phyloP scores from a whole-genome alignment of 2,113 vertebrate species.

The Mus spicilegus region DNA sequence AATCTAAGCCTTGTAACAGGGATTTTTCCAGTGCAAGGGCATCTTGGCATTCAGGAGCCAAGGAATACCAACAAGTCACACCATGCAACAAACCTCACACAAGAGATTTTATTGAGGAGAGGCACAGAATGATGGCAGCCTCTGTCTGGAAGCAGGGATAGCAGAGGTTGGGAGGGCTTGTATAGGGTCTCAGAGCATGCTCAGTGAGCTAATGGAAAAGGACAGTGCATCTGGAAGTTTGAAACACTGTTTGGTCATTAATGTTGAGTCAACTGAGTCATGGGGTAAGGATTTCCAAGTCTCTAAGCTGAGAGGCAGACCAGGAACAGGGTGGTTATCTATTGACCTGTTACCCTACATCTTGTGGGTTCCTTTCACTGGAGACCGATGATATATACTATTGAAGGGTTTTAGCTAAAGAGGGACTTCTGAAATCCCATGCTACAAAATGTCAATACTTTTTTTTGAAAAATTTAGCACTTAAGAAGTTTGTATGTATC shows the following conservation, averaged over 20 bases:
- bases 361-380: neutral
- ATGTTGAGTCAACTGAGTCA: neutral
- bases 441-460: neutral
- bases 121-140: neutral
- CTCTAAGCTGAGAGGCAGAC: neutral
- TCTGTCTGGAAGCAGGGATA: neutral
- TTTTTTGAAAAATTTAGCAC: neutral
- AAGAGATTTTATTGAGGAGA: neutral
- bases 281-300: neutral
- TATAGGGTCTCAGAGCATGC: neutral
- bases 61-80: neutral
- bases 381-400: neutral
- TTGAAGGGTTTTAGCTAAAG: neutral
- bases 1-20: neutral
- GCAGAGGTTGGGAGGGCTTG: neutral
- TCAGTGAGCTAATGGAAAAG: neutral
- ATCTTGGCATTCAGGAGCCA: too few species aligned
- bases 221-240: neutral
- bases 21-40: too few species aligned
- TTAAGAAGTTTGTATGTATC: neutral
- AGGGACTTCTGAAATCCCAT: neutral
- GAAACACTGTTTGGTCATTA: neutral
- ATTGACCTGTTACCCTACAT: neutral
- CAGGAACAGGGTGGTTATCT: neutral
- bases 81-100: neutral